These are phyloP conservation scores for Magallana angulata DNA, from an alignment of 1,140 invertebrate species.

Conservation along the genomic window DNA sequence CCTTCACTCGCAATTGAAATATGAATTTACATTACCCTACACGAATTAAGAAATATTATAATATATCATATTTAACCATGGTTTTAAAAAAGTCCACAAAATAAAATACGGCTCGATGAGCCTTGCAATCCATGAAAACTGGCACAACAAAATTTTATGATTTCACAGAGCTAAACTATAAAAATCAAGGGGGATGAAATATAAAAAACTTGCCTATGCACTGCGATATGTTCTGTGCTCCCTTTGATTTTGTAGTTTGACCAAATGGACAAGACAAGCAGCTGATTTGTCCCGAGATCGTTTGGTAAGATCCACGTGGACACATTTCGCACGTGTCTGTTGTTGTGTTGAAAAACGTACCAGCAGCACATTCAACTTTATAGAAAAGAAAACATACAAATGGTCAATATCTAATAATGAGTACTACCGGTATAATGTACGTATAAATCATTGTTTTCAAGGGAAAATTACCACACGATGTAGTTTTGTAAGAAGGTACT, in stretches of 20 bases:
- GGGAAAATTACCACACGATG: background rate
- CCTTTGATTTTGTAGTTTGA: background rate
- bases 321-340: constrained; percentile 9
- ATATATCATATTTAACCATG: too few species aligned
- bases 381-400: background rate
- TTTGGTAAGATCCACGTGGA: background rate
- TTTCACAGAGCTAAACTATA: background rate
- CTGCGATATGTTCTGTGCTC: background rate
- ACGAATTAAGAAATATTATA: too few species aligned
- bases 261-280: background rate
- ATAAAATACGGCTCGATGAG: too few species aligned
- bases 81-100: too few species aligned
- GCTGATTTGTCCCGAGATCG: background rate
- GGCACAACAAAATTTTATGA: too few species aligned
- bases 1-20: too few species aligned
- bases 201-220: background rate
- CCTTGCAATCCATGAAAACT: too few species aligned
- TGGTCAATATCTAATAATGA: background rate
- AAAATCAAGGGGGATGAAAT: too few species aligned
- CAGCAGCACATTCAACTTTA: background rate
- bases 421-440: background rate
- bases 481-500: constrained; percentile 4
- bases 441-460: background rate
- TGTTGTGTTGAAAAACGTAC: background rate
- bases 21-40: too few species aligned